Evolutionary conservation across 2,797 vertebrate genomes (phyloP).

Genomic region (Luscinia luscinia): DNA sequence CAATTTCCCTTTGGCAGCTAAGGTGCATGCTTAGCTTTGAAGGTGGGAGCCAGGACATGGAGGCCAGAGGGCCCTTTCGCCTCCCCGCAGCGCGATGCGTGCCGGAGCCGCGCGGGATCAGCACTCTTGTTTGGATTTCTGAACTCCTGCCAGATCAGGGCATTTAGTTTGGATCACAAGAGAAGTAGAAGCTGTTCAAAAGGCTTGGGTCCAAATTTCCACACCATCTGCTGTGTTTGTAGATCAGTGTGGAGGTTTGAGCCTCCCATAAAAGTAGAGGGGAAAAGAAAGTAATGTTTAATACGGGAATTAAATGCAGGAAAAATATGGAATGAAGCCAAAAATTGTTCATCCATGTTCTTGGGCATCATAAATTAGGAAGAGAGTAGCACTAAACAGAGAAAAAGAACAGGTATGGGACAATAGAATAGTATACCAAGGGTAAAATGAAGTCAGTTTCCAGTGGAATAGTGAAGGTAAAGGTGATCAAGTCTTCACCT

Average conservation of each 20-base stretch:
- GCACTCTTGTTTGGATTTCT: constrained; percentile 33
- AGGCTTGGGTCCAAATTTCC: constrained; percentile 61
- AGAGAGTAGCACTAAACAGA: background rate
- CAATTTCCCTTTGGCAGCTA: constrained; percentile 49
- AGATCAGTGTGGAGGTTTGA: constrained; percentile 11
- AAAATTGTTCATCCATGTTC: background rate
- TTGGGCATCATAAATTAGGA: background rate
- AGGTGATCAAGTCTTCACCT: background rate
- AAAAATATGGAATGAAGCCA: background rate
- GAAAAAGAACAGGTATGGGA: background rate
- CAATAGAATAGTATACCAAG: background rate
- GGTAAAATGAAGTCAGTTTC: background rate
- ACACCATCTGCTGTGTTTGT: constrained; percentile 41
- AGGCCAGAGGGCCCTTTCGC: background rate
- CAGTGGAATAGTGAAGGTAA: background rate
- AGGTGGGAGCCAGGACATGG: background rate
- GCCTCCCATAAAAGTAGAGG: constrained; percentile 15
- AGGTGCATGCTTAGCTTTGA: background rate
- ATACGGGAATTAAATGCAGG: constrained; percentile 1
- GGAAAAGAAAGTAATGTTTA: constrained; percentile 4
- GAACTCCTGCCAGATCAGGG: constrained; percentile 51
- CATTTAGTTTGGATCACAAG: constrained; percentile 55
- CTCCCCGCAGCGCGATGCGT: background rate
- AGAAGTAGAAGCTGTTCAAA: constrained; percentile 27
- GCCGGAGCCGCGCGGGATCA: background rate